Conservation (phyloP, 2,888 invertebrate species). For the Trissonchulus latispiculum region DNA sequence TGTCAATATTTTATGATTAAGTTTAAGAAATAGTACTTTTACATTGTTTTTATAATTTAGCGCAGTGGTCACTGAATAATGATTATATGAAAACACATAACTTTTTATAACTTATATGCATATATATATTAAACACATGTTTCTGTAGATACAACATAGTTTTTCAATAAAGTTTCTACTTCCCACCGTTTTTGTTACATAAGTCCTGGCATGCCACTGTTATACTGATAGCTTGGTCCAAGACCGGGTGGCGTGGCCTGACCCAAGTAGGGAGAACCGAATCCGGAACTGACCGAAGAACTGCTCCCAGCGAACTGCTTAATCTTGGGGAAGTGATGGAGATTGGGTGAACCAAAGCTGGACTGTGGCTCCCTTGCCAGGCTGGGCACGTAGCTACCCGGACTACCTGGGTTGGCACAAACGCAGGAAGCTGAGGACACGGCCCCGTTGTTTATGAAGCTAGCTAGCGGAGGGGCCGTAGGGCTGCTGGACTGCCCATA, state of each 20-base stretch:
- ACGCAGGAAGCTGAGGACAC: background rate
- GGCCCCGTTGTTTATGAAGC: background rate
- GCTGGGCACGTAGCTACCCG: background rate
- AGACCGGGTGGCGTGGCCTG: background rate
- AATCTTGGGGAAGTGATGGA: background rate
- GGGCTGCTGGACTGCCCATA: background rate
- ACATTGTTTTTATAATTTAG: no score
- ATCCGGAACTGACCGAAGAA: background rate
- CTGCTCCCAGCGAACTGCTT: background rate
- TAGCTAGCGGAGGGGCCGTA: background rate
- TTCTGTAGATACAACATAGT: no score
- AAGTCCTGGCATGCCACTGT: background rate
- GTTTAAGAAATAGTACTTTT: no score
- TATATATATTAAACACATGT: no score
- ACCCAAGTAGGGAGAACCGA: background rate
- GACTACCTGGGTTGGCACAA: background rate
- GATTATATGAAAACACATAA: no score
- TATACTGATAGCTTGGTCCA: background rate
- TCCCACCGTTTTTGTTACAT: no score
- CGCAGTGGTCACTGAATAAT: no score
- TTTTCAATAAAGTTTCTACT: no score
- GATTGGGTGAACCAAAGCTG: background rate
- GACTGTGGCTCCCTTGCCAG: background rate
- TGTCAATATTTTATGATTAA: no score
- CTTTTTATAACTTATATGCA: no score